Base-by-base conservation (phyloP, 2,797 vertebrate genomes). In the Pipistrellus pipistrellus region DNA sequence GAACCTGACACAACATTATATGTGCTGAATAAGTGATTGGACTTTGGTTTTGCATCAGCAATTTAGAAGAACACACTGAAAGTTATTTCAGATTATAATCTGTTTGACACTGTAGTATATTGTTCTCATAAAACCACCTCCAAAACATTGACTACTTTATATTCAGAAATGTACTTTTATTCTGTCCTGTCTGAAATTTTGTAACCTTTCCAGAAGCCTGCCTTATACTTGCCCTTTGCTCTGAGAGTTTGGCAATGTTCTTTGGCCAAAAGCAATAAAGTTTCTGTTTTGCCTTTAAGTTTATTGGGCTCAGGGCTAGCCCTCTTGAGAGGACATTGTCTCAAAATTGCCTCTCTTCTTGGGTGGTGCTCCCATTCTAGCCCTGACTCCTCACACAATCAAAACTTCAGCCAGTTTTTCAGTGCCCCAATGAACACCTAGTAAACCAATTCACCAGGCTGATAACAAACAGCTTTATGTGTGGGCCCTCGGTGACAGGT, bases 151-250 rank as follows among this genome's bases (percentile, higher is more conserved):
- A 76, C 23, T 86, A 25, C 73, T 93, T 94, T 85, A 66, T 90
- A 86, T 90, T 92, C 75, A 85, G 90, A 94, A 76, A 90, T 72
- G 41, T 69, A 55, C 46, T 88, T 91, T 88, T 44, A 88, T 95
- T 90, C 25, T 93, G n/a, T 75, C 66, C 55, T 69, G 4, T 75
- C 72, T 95, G 91, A 69, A 88, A 84, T 80, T 72, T 59, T 88
- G 14, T 21, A 86, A 93, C 21, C 69, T 95, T 96, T 92, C 69
- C 69, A 57, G 32, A 86, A 87, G 77, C 85, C 90, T 95, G 69
- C 27, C 93, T 90, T 88, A 87, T 90, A 51, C 75, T 94, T 88
- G 85, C 93, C 90, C 93, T 96, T 96, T 96, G 96, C 93, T 85
- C 85, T 93, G 69, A 77, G 90, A 80, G 53, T 80, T 78, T 85